These are phyloP conservation scores for Podilymbus podiceps DNA, from an alignment of 2,113 vertebrate species.

Conservation along the genomic window DNA sequence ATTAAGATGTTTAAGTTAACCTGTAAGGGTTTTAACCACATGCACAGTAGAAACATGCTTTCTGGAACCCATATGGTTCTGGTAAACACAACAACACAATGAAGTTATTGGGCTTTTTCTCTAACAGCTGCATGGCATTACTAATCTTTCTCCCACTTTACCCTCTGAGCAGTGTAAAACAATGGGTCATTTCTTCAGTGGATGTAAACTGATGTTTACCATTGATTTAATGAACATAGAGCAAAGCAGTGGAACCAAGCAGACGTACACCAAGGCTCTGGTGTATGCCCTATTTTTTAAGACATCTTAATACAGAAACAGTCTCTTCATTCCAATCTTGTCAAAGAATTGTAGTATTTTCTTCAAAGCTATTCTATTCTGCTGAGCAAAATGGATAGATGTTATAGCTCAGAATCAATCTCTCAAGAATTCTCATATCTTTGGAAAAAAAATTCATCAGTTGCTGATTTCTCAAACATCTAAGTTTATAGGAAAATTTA, in stretches of 20 bases:
- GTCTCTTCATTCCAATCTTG: neutral
- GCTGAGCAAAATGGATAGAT: neutral
- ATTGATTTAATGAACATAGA: neutral
- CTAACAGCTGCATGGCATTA: neutral
- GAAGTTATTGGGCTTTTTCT: neutral
- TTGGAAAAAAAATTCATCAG: neutral
- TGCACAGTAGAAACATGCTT: neutral
- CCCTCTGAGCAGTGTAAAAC: neutral
- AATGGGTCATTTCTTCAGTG: neutral
- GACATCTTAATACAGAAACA: neutral
- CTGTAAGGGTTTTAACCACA: accelerated
- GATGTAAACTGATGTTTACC: neutral
- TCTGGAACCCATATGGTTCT: neutral
- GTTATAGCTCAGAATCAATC: neutral
- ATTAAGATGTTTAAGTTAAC: neutral
- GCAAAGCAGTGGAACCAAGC: neutral
- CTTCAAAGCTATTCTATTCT: neutral
- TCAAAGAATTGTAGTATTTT: neutral
- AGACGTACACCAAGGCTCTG: neutral
- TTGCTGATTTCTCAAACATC: neutral
- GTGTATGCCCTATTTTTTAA: neutral
- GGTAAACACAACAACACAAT: neutral
- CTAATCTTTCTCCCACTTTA: neutral
- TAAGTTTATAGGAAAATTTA: neutral
- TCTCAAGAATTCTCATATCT: neutral